Percentiles rank a stretch among this genome's conserved stretches.
Conservation (phyloP, 2,797 vertebrate species). For the Champsocephalus gunnari region DNA sequence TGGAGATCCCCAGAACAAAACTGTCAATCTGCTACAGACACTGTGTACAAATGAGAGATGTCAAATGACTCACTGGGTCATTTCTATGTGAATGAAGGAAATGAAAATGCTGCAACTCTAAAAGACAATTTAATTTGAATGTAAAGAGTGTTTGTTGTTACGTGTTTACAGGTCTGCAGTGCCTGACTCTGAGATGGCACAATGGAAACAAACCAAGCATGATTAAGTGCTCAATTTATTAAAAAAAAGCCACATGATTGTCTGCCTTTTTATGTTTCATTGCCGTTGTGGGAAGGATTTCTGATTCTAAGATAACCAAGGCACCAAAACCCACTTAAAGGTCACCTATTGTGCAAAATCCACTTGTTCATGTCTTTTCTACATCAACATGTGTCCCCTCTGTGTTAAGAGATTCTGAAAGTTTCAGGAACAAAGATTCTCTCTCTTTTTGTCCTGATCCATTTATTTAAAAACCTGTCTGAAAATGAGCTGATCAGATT, state of each 20-base stretch:
- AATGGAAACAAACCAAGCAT: slow-evolving; percentile 44
- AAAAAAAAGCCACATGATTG: neutral
- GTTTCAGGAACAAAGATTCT: too few species aligned
- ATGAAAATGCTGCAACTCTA: slow-evolving; percentile 21
- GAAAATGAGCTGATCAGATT: too few species aligned
- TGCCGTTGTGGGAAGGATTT: neutral
- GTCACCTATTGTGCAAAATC: too few species aligned
- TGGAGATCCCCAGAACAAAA: slow-evolving; percentile 21
- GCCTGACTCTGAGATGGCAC: slow-evolving; percentile 55
- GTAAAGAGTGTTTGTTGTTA: slow-evolving; percentile 40
- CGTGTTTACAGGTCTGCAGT: slow-evolving; percentile 31
- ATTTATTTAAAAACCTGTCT: too few species aligned
- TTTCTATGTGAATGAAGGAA: slow-evolving; percentile 28
- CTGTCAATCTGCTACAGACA: slow-evolving; percentile 33
- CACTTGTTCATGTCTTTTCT: too few species aligned
- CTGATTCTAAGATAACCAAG: slow-evolving; percentile 43
- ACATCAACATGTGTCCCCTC: too few species aligned
- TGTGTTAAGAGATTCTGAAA: too few species aligned
- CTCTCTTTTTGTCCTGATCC: too few species aligned
- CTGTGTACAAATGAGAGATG: neutral
- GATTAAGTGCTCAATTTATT: slow-evolving; percentile 21
- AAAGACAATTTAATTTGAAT: slow-evolving; percentile 35
- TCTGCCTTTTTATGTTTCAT: neutral
- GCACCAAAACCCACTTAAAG: slow-evolving; percentile 38
- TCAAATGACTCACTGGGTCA: slow-evolving; percentile 19